Percentiles rank a stretch among this genome's conserved stretches.
Conservation (phyloP, 2,888 invertebrate species). For the Drosophila paranaensis region DNA sequence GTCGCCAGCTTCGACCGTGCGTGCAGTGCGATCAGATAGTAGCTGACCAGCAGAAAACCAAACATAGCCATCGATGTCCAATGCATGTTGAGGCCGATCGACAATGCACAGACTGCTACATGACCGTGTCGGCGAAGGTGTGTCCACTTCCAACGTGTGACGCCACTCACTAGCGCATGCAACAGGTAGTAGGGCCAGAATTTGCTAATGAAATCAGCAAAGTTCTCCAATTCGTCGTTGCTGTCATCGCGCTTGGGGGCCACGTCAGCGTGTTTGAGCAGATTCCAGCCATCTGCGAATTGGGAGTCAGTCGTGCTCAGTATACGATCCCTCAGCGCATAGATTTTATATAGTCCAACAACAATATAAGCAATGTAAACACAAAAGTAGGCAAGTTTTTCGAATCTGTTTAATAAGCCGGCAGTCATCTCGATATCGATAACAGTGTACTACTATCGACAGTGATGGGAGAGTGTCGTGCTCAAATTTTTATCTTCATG, state of each 20-base stretch:
- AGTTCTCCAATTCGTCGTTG: constrained; percentile 83
- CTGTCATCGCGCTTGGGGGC: constrained; percentile 78
- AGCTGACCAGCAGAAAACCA: constrained; percentile 67
- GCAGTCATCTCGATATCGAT: constrained; percentile 47
- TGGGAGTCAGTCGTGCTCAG: constrained; percentile 62
- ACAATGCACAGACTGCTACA: constrained; percentile 68
- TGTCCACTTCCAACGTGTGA: constrained; percentile 52
- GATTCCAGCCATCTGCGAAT: constrained; percentile 77
- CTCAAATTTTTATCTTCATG: background rate
- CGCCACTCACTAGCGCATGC: constrained; percentile 70
- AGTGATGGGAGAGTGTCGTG: constrained; percentile 28
- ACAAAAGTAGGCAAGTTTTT: constrained; percentile 77
- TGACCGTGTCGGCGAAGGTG: constrained; percentile 63
- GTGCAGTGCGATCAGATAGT: constrained; percentile 62
- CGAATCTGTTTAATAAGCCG: constrained; percentile 62
- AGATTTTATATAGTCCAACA: constrained; percentile 77
- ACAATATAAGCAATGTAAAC: constrained; percentile 82
- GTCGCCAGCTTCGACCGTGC: constrained; percentile 61
- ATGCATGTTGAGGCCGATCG: constrained; percentile 63
- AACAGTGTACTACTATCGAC: constrained; percentile 18
- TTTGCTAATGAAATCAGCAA: constrained; percentile 72
- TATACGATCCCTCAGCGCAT: constrained; percentile 71
- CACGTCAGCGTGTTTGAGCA: constrained; percentile 60
- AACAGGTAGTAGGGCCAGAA: constrained; percentile 81
- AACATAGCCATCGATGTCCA: constrained; percentile 60